Percentiles rank a stretch among this genome's conserved stretches.
phyloP scores from a whole-genome alignment of 2,888 invertebrate genomes.

The Lycocerus yunnanus region DNA sequence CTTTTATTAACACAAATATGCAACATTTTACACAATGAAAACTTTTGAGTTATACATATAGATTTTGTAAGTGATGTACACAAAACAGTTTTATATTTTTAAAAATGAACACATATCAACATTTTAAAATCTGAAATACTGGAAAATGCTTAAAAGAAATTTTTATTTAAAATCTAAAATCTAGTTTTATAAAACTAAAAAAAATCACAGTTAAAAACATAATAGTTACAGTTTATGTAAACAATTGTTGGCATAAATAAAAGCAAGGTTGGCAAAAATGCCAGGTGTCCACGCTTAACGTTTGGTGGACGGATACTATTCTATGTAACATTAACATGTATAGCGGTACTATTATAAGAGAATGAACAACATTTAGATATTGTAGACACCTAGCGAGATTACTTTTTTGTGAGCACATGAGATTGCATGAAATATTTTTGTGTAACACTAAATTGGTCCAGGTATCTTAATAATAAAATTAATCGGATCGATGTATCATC shows the following conservation, averaged over 20 bases:
- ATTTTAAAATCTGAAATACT: not conserved
- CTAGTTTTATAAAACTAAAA: slow-evolving; percentile 5
- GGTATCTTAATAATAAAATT: slow-evolving; percentile 39
- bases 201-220: slow-evolving; percentile 4
- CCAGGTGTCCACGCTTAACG: slow-evolving; percentile 35
- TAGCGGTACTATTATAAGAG: slow-evolving; percentile 26
- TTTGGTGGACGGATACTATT: slow-evolving; percentile 51
- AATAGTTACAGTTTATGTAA: not conserved
- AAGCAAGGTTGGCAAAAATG: not conserved
- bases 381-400: slow-evolving; percentile 31
- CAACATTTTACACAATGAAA: slow-evolving; percentile 43
- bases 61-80: not conserved
- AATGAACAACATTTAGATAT: slow-evolving; percentile 32
- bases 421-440: slow-evolving; percentile 36
- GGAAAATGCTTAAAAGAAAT: not conserved
- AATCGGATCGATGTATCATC: slow-evolving; percentile 41
- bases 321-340: slow-evolving; percentile 43
- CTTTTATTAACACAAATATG: slow-evolving; percentile 47
- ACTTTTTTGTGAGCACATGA: slow-evolving; percentile 34
- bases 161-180: not conserved
- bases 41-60: not conserved
- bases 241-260: not conserved
- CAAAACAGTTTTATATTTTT: not conserved
- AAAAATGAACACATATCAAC: not conserved
- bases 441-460: slow-evolving; percentile 47